Evolutionary conservation across 2,888 invertebrate genomes (phyloP).

Genomic region (Chironomus riparius): DNA sequence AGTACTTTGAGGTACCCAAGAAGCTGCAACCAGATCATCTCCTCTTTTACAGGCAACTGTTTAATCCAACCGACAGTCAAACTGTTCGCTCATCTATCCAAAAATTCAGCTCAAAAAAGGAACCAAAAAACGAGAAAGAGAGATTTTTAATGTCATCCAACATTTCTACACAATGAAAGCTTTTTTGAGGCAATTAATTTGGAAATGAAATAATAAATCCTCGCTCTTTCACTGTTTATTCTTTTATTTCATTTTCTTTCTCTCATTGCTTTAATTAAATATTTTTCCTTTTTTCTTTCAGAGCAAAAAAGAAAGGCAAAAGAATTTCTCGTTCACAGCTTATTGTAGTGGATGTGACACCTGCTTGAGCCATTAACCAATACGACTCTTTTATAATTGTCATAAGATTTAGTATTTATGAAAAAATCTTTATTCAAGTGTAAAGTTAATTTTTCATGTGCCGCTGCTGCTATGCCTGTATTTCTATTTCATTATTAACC

Average conservation of each 20-base stretch:
- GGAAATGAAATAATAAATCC: conserved; percentile 6
- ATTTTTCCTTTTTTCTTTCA: background rate
- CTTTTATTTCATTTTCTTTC: background rate
- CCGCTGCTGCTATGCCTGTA: too few species aligned
- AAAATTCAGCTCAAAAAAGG: too few species aligned
- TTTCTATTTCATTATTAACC: too few species aligned
- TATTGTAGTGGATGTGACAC: background rate
- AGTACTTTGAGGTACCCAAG: too few species aligned
- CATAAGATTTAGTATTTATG: background rate
- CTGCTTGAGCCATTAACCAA: background rate
- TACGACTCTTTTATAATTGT: background rate
- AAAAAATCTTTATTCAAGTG: background rate
- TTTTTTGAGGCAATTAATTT: conserved; percentile 2
- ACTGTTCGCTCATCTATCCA: too few species aligned
- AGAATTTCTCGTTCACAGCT: too few species aligned
- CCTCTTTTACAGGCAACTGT: too few species aligned
- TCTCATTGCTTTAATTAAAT: conserved; percentile 2
- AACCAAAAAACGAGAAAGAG: background rate
- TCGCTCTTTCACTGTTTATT: background rate
- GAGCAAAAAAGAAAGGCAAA: too few species aligned
- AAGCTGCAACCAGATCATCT: too few species aligned
- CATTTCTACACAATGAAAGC: background rate
- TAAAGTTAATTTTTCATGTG: too few species aligned
- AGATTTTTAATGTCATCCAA: conserved; percentile 2
- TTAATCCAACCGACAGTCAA: too few species aligned